Evolutionary conservation across 2,888 invertebrate genomes (phyloP).

Genomic region (Quadroppia sp.): DNA sequence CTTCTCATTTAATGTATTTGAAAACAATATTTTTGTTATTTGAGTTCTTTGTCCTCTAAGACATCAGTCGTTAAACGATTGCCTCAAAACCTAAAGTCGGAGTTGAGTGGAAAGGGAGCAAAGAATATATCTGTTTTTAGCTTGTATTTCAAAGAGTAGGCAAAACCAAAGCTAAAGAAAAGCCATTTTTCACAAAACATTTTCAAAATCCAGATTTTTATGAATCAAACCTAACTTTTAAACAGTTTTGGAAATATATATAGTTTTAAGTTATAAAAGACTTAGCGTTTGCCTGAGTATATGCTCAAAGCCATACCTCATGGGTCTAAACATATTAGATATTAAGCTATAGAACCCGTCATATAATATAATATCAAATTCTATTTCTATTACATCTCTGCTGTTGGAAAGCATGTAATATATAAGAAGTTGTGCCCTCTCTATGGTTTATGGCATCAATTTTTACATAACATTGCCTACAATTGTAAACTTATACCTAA

Average conservation of each 20-base stretch:
- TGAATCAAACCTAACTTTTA: background rate
- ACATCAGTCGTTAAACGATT: constrained; percentile 21
- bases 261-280: background rate
- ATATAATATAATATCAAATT: constrained; percentile 28
- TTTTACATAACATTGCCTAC: constrained; percentile 21
- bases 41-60: constrained; percentile 27
- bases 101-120: background rate
- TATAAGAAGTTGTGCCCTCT: background rate
- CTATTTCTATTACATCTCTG: background rate
- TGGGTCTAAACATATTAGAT: constrained; percentile 10
- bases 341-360: too few relatives aligned
- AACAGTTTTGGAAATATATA: constrained; percentile 1
- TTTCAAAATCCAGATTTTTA: constrained; percentile 12
- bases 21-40: constrained; percentile 18
- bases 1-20: background rate
- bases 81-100: constrained; percentile 1
- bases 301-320: background rate
- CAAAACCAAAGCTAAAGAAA: background rate
- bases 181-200: constrained; percentile 25
- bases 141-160: background rate
- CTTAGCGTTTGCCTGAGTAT: too few relatives aligned
- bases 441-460: constrained; percentile 23
- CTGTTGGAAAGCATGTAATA: background rate
- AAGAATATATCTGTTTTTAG: background rate
- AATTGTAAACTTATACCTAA: constrained; percentile 26